Evolutionary conservation across 2,888 invertebrate species (phyloP).

Genomic region (Elaeidobius kamerunicus): DNA sequence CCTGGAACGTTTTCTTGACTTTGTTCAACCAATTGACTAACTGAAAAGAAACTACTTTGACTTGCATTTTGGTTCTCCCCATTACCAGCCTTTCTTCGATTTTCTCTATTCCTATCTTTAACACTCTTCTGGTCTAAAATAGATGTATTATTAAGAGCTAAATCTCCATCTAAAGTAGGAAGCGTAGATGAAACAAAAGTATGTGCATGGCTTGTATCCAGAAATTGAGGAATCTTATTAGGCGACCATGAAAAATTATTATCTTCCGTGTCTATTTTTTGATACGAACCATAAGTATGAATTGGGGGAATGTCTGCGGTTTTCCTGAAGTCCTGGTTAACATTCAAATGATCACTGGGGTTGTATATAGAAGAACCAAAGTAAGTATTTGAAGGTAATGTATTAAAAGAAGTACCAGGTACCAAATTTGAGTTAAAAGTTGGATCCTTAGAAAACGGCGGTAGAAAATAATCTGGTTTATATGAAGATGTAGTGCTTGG

Average conservation of each 20-base stretch:
- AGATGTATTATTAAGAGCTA: constrained; percentile 50
- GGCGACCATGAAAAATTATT: constrained; percentile 59
- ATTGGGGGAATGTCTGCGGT: constrained; percentile 23
- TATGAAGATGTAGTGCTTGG: constrained; percentile 48
- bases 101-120: constrained; percentile 32
- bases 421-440: constrained; percentile 34
- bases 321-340: constrained; percentile 1
- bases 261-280: constrained; percentile 45
- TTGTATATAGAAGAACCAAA: constrained; percentile 33
- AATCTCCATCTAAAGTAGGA: constrained; percentile 60
- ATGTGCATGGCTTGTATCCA: constrained; percentile 44
- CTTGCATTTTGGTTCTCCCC: constrained; percentile 42
- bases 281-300: constrained; percentile 37
- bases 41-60: constrained; percentile 55
- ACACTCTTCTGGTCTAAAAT: constrained; percentile 44
- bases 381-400: constrained; percentile 40
- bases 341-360: constrained; percentile 15
- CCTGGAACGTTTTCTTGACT: constrained; percentile 42
- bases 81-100: constrained; percentile 27
- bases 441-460: constrained; percentile 49
- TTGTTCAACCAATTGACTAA: constrained; percentile 61
- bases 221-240: constrained; percentile 51
- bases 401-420: constrained; percentile 28
- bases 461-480: constrained; percentile 50
- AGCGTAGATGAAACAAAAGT: constrained; percentile 53